Conservation (phyloP, 2,113 vertebrate species). For the Odontophorus gujanensis region DNA sequence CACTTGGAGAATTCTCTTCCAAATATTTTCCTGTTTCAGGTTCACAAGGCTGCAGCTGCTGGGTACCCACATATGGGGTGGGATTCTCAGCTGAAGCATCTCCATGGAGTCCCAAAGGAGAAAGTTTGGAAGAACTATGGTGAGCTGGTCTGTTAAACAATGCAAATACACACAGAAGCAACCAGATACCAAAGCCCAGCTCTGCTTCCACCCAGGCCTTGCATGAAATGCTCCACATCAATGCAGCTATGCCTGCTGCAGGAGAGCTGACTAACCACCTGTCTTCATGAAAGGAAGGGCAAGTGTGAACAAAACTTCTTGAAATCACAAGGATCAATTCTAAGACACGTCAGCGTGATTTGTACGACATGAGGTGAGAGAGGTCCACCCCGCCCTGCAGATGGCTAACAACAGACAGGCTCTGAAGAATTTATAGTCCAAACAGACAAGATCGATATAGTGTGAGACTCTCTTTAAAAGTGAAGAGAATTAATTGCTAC, state of each 20-base stretch:
- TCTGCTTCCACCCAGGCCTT: not conserved
- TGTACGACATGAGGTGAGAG: accelerated
- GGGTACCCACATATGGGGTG: accelerated
- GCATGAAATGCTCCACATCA: not conserved
- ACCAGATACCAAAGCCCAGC: not conserved
- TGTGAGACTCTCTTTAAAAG: not conserved
- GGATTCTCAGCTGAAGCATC: not conserved
- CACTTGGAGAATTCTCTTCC: not conserved
- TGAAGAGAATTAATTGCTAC: not conserved
- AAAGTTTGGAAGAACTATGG: not conserved
- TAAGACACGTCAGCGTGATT: accelerated
- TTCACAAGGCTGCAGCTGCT: not conserved
- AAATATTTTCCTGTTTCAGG: not conserved
- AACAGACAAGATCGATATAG: not conserved
- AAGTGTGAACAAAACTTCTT: accelerated
- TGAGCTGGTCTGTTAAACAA: not conserved
- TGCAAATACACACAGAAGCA: not conserved
- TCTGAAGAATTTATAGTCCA: not conserved
- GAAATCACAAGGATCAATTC: not conserved
- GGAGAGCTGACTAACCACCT: not conserved
- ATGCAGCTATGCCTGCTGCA: not conserved
- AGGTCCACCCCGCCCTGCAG: not conserved
- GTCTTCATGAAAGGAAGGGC: not conserved
- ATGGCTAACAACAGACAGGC: not conserved
- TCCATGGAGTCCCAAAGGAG: accelerated